Evolutionary conservation across 2,113 vertebrate species (phyloP).

Genomic region (Talpa occidentalis): DNA sequence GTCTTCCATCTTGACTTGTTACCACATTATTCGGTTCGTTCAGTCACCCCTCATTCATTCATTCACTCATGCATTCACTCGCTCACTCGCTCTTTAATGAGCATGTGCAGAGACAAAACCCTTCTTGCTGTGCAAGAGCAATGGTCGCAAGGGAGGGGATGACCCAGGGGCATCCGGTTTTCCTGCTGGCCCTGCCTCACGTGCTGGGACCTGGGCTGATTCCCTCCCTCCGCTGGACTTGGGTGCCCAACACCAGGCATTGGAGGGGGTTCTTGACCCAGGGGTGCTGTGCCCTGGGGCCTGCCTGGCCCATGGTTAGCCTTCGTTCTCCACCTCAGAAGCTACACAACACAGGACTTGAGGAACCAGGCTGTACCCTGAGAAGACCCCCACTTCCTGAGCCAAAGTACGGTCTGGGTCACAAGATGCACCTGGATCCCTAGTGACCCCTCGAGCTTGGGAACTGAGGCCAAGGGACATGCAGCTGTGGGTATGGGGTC

Average conservation of each 20-base stretch:
- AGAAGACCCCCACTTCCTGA: not conserved
- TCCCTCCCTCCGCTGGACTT: not conserved
- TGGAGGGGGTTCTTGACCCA: not conserved
- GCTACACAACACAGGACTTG: not conserved
- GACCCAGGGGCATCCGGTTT: fast-evolving
- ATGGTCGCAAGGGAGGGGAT: not conserved
- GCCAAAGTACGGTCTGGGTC: fast-evolving
- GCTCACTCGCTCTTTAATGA: not conserved
- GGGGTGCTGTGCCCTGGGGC: not conserved
- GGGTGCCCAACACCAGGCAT: not conserved
- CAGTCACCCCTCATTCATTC: too few relatives aligned
- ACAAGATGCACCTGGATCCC: fast-evolving
- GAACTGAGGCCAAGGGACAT: not conserved
- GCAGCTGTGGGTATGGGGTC: not conserved
- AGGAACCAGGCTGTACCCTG: not conserved
- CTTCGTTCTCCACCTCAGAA: not conserved
- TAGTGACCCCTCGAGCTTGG: not conserved
- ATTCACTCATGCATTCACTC: not conserved
- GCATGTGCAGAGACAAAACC: not conserved
- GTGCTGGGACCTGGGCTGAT: fast-evolving
- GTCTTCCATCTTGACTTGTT: too few relatives aligned
- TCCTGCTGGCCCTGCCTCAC: not conserved
- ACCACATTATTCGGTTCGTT: too few relatives aligned
- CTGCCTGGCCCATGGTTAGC: not conserved
- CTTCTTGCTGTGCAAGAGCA: not conserved